These are phyloP conservation scores for Theodoxus fluviatilis DNA, from an alignment of 2,888 invertebrate species.

Conservation along the genomic window DNA sequence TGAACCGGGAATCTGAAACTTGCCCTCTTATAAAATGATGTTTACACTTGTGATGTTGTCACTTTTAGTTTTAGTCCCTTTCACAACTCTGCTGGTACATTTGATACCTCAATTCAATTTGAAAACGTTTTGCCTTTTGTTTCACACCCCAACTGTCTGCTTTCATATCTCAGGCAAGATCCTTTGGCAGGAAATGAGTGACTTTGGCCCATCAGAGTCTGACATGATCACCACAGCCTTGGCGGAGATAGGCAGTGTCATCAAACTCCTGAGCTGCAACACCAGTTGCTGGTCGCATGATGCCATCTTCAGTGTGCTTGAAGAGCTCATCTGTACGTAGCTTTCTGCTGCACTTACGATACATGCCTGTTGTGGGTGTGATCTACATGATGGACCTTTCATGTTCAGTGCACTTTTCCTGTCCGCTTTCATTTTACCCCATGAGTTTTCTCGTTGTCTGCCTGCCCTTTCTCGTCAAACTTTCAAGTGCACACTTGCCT, in stretches of 20 bases:
- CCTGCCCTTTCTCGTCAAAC: too few relatives aligned
- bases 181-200: constrained; percentile 62
- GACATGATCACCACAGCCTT: constrained; percentile 54
- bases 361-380: too few relatives aligned
- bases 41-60: too few relatives aligned
- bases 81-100: neutral
- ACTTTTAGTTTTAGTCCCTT: too few relatives aligned
- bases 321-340: constrained; percentile 62
- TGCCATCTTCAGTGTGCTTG: constrained; percentile 60
- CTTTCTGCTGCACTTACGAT: too few relatives aligned
- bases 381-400: too few relatives aligned
- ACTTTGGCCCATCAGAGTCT: constrained; percentile 53
- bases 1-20: too few relatives aligned
- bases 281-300: constrained; percentile 61
- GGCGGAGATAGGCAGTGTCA: constrained; percentile 55
- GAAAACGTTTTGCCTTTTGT: neutral
- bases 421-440: too few relatives aligned
- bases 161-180: constrained; percentile 47
- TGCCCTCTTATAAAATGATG: too few relatives aligned
- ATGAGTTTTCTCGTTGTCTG: too few relatives aligned
- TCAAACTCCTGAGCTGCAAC: constrained; percentile 55
- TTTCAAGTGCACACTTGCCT: too few relatives aligned
- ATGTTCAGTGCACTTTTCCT: too few relatives aligned
- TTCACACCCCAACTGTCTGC: neutral
- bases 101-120: neutral